Evolutionary conservation across 2,888 invertebrate genomes (phyloP).

Genomic region (Agonopterix subpropinquella): DNA sequence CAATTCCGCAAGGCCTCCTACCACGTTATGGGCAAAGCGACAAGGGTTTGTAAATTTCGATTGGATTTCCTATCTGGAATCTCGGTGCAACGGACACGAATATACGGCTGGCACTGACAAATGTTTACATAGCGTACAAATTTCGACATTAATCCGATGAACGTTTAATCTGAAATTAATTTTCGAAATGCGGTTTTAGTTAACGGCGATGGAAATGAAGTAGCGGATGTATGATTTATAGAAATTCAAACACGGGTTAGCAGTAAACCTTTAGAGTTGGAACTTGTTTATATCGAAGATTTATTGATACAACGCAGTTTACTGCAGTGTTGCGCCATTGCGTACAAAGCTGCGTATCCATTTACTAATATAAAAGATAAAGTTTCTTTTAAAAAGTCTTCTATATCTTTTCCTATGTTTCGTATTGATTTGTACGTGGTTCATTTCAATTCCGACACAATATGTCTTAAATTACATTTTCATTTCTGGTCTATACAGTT

Average conservation of each 20-base stretch:
- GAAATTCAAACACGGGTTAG: constrained; percentile 52
- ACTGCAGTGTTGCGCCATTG: constrained; percentile 42
- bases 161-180: constrained; percentile 37
- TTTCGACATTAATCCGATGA: constrained; percentile 53
- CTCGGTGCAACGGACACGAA: constrained; percentile 45
- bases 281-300: constrained; percentile 54
- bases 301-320: constrained; percentile 49
- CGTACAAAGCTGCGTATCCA: constrained; percentile 13
- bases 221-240: constrained; percentile 67
- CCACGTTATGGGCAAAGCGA: constrained; percentile 67
- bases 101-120: constrained; percentile 59
- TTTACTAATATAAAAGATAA: constrained; percentile 2
- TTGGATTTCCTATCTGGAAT: constrained; percentile 69
- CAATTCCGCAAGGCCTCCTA: constrained; percentile 68
- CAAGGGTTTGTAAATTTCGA: constrained; percentile 72
- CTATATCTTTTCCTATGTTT: not conserved
- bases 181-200: constrained; percentile 33
- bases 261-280: constrained; percentile 44
- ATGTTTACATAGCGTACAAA: constrained; percentile 65
- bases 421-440: not conserved
- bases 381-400: not conserved
- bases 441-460: not conserved
- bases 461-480: not conserved
- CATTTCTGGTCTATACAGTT: not conserved
- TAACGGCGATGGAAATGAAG: constrained; percentile 38